Base-by-base conservation (phyloP, 2,888 invertebrate genomes). In the Muschampia plurimacula region DNA sequence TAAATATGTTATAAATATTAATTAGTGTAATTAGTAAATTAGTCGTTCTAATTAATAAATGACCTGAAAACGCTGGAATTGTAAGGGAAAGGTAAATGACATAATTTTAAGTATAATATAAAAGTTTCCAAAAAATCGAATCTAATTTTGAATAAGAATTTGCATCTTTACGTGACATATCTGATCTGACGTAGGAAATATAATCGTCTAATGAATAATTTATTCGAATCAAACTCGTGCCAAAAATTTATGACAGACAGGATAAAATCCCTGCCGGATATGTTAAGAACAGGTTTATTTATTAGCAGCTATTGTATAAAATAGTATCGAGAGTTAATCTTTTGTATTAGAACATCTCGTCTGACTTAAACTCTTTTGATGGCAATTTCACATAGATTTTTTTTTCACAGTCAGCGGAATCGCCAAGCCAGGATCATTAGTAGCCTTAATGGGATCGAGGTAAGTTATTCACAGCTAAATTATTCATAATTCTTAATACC, bases 391-490 rank as follows among this genome's bases (percentile, higher is more conserved):
- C 49, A 32, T 59, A 46, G 49, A 49, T 15, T 52, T 73, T 72
- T 72, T 87, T 75, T 87, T 93, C 89, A 76, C 87, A 97, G 97
- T 97, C 4, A 96, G 96, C 76, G 98, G 98, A 63, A 97, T 97
- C 46, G 96, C 97, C 6, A 96, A 96, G 82, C 96, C 97, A 9
- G 98, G 98, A 8, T 96, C 96, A 77, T 92, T 98, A 79, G 97
- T 97, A 75, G 98, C 98, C 0, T 90, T 98, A 74, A 97, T 98
- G 96, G 98, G 98, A 74, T 96, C 97, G 75, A 97, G 97, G 97
- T 97, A 92, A 94, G 92, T 79, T 52, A 15, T 8, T 8, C 15
- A 52, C 3, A 15, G 13, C n/a, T n/a, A 52, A 52, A 12, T 55
- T 15, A 9, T 7, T 41, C 41, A 41, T 41, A 41, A 41, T 5